A percentile compares a stretch with the other conserved stretches of the same genome.
These are phyloP conservation scores for Melanostoma mellinum DNA, from an alignment of 2,888 invertebrate genomes.

Conservation along the genomic window DNA sequence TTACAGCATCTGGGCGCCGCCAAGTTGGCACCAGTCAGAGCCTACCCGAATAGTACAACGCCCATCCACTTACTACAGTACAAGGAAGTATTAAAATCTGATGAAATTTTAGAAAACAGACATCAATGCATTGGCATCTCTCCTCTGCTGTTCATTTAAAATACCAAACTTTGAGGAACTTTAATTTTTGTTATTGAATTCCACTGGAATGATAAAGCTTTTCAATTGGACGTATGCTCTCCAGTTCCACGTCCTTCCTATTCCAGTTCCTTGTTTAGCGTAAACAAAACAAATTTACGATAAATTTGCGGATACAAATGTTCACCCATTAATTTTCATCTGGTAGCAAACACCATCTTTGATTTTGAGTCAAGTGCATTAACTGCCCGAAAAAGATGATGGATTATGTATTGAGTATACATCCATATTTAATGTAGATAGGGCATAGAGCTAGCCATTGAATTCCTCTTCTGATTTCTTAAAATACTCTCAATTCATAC, in stretches of 20 bases:
- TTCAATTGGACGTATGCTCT: conserved; percentile 18
- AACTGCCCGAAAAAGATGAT: conserved; percentile 8
- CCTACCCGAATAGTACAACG: too few species aligned
- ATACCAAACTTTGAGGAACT: not conserved
- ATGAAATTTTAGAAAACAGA: too few species aligned
- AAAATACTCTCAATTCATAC: conserved; percentile 20
- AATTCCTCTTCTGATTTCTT: too few species aligned
- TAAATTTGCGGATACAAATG: not conserved
- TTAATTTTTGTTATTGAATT: not conserved
- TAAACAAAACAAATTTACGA: conserved; percentile 52
- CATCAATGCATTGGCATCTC: conserved; percentile 19
- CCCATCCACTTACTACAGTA: too few species aligned
- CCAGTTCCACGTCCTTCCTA: conserved; percentile 41
- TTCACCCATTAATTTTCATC: not conserved
- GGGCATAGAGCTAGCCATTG: not conserved
- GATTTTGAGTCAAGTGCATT: conserved; percentile 14
- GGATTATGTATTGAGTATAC: conserved; percentile 22
- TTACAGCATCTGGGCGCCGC: too few species aligned
- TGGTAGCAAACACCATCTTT: conserved; percentile 2
- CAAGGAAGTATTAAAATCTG: too few species aligned
- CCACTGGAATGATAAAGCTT: conserved; percentile 50
- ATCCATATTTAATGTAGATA: not conserved
- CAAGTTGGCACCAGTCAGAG: too few species aligned
- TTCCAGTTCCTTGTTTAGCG: conserved; percentile 28
- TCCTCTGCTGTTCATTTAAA: not conserved